Evolutionary conservation across 2,113 vertebrate genomes (phyloP), one percentile per base, ranked within the genome.

Genomic region (Tricholaema leucomelas): DNA sequence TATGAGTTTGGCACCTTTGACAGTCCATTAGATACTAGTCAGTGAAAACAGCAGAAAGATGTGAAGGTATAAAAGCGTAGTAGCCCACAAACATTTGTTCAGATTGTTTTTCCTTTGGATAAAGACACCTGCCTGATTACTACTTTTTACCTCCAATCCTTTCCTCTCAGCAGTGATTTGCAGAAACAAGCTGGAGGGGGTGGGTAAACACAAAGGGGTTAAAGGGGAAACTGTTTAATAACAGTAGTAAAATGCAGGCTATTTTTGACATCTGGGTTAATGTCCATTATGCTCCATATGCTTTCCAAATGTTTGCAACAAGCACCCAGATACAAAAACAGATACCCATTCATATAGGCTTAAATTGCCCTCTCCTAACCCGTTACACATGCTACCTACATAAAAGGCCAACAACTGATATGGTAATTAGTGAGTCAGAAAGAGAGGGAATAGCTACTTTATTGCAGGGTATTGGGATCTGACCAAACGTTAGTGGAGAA

Each of bases 261-360:
- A 98, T 98, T 98, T 98, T 97, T 98, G 97, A 98, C 98, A 98
- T 98, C 97, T 98, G 97, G 97, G 97, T 97, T 98, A 97, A 98
- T 97, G 97, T 97, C 97, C 97, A 98, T 97, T 97, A 95, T 71
- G 73, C 93, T 97, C 97, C 98, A 98, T 98, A 98, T 98, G 98
- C 94, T 98, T 97, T 96, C 97, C 98, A 98, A 98, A 98, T 98
- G 98, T 98, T 97, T 96, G 95, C 97, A 95, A 90, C 95, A 94
- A 96, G 97, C 94, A 96, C 96, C 92, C 96, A 96, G 97, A 96
- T 96, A 97, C 95, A 97, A 97, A 97, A 97, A 97, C 96, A 98
- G 97, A 98, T 98, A 97, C 95, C 93, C 97, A 97, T 97, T 98
- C 96, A 97, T 95, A 78, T 81, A 79, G 83, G 94, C 80, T 85